Base-by-base conservation (phyloP, 2,797 vertebrate species). In the Anabacerthia variegaticeps region DNA sequence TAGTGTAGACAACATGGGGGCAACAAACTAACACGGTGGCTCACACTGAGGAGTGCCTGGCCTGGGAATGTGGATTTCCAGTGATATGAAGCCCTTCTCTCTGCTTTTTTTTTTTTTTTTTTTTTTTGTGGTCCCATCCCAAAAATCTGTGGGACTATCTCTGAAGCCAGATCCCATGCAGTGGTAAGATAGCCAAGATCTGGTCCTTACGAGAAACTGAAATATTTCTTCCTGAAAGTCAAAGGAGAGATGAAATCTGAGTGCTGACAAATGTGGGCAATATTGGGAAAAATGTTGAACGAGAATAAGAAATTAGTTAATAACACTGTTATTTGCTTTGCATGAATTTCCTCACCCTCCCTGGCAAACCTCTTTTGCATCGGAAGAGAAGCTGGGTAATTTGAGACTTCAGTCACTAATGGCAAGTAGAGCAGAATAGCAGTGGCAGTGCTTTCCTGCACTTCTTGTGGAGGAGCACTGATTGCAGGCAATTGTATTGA, bases 221-320 rank as follows among this genome's bases (percentile, higher is more conserved):
- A 95, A 61, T 91, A 92, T 65, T 88, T 93, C 72, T 91, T 93
- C 73, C 89, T 91, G 94, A 92, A 92, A 93, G 95, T 84, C 84
- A 62, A 92, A 79, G 61, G 63, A 88, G 58, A 72, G 41, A n/a
- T 89, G 94, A 88, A 89, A 96, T 88, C 43, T 67, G 88, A 91
- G 87, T 75, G 51, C 69, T 81, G 62, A 83, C 62, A 91, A 88
- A 81, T 76, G 54, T 58, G 37, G 58, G 77, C 66, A 80, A 91
- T 39, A 56, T 28, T 32, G 62, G 39, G 55, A 8, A 51, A 90
- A 92, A 34, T 27, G 66, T 17, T 91, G 91, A 89, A 92, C 0
- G 1, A 92, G 73, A 90, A 55, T 66, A 83, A 88, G 77, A 93
- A 95, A 91, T 93, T 76, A 92, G 85, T 92, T 88, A 93, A 55